Evolutionary conservation across 2,888 invertebrate genomes (phyloP), one percentile per base, ranked within the genome.

Genomic region (Parnassius apollo): DNA sequence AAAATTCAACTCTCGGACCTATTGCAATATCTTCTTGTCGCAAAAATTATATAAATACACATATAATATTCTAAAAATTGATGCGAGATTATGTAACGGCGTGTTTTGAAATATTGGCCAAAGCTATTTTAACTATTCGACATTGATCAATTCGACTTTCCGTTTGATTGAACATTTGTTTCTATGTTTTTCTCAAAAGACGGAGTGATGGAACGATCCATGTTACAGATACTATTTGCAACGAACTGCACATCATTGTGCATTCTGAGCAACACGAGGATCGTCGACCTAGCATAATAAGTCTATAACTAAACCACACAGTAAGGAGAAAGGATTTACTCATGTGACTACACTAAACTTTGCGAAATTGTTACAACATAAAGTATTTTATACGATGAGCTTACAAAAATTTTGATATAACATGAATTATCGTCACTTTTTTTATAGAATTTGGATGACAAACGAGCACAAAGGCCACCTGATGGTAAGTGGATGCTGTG

Each of bases 201-300:
- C 35, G 35, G 50, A 57, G 66, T 63, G 65, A 70, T 75, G 71
- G 73, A 74, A 71, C 75, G 69, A 76, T 73, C 73, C 72, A 77
- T 73, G 74, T 71, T 44, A n/a, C 42, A 62, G 75, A 76, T 75
- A 74, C 74, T 69, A 77, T 80, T 80, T 76, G 70, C 75, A 71
- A 65, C 66, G 74, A 75, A 70, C 68, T 67, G 75, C 75, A 79
- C 83, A 84, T 84, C 82, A 81, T 83, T 85, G 79, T 83, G 83
- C 82, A 87, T 88, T 85, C 86, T 76, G 77, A 68, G 74, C 68
- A 69, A 62, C 67, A 67, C 62, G 58, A n/a, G 59, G 74, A 69
- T 74, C 74, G 62, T 59, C 62, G 72, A 76, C 72, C 75, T 64
- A 61, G 61, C 67, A 55, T 58, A 61, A 59, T 22, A 22, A 55